phyloP scores from a whole-genome alignment of 92 coral and sea anemone genomes.

The Galaxea fascicularis region DNA sequence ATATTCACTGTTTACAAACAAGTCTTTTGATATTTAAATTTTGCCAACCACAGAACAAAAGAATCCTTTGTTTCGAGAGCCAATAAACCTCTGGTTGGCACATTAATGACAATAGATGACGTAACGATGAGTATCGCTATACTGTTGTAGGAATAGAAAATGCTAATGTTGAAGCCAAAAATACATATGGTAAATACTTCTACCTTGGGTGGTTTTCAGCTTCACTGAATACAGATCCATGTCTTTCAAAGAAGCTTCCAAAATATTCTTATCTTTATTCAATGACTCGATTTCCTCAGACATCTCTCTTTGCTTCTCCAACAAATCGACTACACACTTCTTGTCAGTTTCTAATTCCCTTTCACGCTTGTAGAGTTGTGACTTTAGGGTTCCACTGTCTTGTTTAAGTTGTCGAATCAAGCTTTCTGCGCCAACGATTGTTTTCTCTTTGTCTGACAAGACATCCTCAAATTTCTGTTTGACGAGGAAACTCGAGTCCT shows the following conservation, averaged over 20 bases:
- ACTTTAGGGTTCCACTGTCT: conserved; percentile 47
- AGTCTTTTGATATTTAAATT: no score
- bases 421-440: conserved; percentile 49
- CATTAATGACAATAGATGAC: no score
- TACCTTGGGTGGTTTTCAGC: conserved; percentile 68
- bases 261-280: conserved; percentile 54
- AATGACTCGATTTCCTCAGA: conserved; percentile 29
- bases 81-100: no score
- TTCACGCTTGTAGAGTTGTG: conserved; percentile 15
- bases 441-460: conserved; percentile 43
- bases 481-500: conserved; percentile 20
- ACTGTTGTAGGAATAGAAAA: no score
- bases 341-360: conserved; percentile 38
- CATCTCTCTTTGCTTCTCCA: conserved; percentile 20
- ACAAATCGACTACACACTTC: conserved; percentile 33
- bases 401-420: conserved; percentile 40
- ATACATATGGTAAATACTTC: background rate
- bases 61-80: no score
- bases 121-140: no score
- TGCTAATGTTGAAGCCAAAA: no score
- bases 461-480: conserved; percentile 48
- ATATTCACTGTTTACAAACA: no score
- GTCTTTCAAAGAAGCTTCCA: conserved; percentile 61
- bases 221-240: conserved; percentile 61
- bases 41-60: no score